Base-by-base conservation (phyloP, 2,888 invertebrate genomes). In the Tribolium freemani region DNA sequence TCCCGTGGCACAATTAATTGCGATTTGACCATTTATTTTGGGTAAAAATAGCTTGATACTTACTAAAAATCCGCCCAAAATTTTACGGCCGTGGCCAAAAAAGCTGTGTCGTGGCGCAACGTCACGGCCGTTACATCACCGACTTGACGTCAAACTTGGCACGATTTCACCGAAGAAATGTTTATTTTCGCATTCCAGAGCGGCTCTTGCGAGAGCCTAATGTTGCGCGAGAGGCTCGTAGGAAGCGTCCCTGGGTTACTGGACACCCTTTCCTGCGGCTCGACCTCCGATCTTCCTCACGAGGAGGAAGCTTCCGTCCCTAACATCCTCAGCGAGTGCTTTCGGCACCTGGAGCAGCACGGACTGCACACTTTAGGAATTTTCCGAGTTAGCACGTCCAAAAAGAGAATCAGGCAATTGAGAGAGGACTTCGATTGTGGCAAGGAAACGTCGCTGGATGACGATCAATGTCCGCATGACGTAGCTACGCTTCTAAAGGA, bases 401-500 rank as follows among this genome's bases (percentile, higher is more conserved):
- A 95, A 86, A 97, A 96, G 85, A 90, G 97, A 84, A 95, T 96
- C 48, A 90, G 96, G 86, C 96, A 97, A 96, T 88, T 97, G 76
- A 89, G 96, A 53, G 97, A 97, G 84, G 96, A 96, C 75, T 96
- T 97, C 87, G 96, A 97, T 87, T 91, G 92, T 74, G 95, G 94
- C 11, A 90, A 91, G 79, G 92, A 92, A 81, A 89, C 90, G 9
- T 89, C 90, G 71, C 88, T 97, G 79, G 93, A 93, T 76, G 90
- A 93, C 6, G 94, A 94, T 53, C 93, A 93, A 80, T 95, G 95
- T 87, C 96, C 97, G 0, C 97, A 98, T 86, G 97, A 98, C 84
- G 95, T 97, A 69, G 97, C 96, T 5, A 95, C 96, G 0, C 89
- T 98, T 46, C 90, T 98, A 31, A 98, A 98, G 86, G 97, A 97